These are phyloP conservation scores for Porites australiensis DNA, from an alignment of 64 coral and sea anemone species.

Conservation along the genomic window DNA sequence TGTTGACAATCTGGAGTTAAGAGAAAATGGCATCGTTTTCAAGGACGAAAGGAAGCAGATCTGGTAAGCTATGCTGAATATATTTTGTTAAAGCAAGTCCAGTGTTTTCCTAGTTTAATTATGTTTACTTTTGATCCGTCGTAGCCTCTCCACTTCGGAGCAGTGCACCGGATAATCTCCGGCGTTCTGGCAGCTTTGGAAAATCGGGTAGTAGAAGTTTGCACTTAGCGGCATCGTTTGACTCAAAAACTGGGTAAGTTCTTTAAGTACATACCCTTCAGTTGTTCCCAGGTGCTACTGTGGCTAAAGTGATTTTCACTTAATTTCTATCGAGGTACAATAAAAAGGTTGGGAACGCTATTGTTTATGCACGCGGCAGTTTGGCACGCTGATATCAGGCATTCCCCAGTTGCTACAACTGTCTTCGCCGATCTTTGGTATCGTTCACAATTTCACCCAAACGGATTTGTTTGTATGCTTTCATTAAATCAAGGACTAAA, in stretches of 20 bases:
- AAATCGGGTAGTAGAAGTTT: slow-evolving; percentile 71
- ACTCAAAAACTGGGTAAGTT: slow-evolving; percentile 54
- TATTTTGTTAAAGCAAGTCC: background rate
- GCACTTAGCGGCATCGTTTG: slow-evolving; percentile 84
- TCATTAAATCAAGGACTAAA: too few relatives aligned
- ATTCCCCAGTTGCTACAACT: slow-evolving; percentile 48
- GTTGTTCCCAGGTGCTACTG: background rate
- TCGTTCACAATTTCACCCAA: too few relatives aligned
- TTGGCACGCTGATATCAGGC: background rate
- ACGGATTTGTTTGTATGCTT: too few relatives aligned
- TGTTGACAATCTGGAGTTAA: slow-evolving; percentile 30
- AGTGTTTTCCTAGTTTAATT: background rate
- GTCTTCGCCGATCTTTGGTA: background rate
- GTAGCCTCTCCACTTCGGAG: slow-evolving; percentile 86
- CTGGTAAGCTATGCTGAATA: slow-evolving; percentile 66
- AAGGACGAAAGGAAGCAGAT: slow-evolving; percentile 78
- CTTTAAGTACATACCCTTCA: background rate
- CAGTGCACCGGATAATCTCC: slow-evolving; percentile 67
- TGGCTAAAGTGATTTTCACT: background rate
- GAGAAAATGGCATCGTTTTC: slow-evolving; percentile 76
- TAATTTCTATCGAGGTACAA: background rate
- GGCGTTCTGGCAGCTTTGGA: slow-evolving; percentile 90
- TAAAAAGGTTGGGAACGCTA: too few relatives aligned
- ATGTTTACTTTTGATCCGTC: background rate
- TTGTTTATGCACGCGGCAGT: background rate